phyloP scores from a whole-genome alignment of 1,140 invertebrate species.

The Drosophila pallidifrons region DNA sequence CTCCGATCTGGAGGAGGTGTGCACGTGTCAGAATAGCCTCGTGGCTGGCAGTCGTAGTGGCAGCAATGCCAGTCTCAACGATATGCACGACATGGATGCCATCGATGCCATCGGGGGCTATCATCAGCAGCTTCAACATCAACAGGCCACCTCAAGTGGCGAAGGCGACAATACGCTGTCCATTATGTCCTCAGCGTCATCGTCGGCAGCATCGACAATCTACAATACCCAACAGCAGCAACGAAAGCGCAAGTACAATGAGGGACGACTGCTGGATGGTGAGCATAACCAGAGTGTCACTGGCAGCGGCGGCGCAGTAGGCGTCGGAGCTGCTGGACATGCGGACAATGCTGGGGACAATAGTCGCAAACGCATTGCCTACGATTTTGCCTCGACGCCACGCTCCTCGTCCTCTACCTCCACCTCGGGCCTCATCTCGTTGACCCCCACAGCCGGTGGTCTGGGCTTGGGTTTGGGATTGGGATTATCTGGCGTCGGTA shows the following conservation, averaged over 20 bases:
- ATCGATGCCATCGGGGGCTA: conserved; percentile 34
- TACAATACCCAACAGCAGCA: conserved; percentile 41
- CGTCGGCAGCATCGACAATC: not conserved
- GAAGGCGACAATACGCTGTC: conserved; percentile 21
- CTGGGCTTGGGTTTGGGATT: conserved; percentile 11
- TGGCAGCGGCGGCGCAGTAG: conserved; percentile 33
- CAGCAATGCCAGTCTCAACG: conserved; percentile 74
- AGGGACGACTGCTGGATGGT: conserved; percentile 68
- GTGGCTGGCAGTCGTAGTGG: conserved; percentile 64
- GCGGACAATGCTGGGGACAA: conserved; percentile 48
- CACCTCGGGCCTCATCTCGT: conserved; percentile 39
- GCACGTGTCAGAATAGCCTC: conserved; percentile 77
- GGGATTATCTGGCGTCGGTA: not conserved
- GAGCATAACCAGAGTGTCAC: conserved; percentile 58
- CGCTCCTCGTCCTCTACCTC: conserved; percentile 48
- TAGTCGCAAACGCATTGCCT: conserved; percentile 79
- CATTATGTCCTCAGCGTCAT: not conserved
- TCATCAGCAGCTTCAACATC: conserved; percentile 27
- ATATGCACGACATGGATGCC: conserved; percentile 61
- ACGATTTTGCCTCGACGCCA: conserved; percentile 80
- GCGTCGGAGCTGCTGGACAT: conserved; percentile 23
- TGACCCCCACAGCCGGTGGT: conserved; percentile 51
- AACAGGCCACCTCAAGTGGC: conserved; percentile 9
- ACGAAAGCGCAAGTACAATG: conserved; percentile 83
- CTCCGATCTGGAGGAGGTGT: conserved; percentile 83